Conservation (phyloP, 2,113 vertebrate species). For the Lophura nycthemera region DNA sequence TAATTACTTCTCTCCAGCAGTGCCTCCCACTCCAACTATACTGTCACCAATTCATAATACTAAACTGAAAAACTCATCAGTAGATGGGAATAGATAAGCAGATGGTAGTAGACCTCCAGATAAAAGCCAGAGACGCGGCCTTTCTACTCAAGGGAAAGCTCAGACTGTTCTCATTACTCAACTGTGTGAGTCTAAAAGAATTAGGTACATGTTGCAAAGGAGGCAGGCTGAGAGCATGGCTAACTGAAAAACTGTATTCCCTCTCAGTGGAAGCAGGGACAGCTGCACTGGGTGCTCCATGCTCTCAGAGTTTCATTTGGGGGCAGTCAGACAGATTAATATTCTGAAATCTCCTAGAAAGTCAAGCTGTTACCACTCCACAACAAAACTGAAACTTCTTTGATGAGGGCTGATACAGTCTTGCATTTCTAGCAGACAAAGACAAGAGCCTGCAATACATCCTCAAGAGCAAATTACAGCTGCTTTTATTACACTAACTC, state of each 20-base stretch:
- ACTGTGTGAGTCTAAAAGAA: background rate
- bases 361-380: background rate
- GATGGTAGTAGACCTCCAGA: constrained; percentile 24
- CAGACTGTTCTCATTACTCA: constrained; percentile 28
- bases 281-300: accelerated
- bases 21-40: background rate
- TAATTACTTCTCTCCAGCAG: background rate
- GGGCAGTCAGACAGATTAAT: background rate
- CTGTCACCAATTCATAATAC: background rate
- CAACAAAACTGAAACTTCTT: background rate
- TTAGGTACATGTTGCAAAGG: background rate
- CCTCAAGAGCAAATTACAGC: background rate
- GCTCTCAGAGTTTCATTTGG: accelerated
- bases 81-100: background rate
- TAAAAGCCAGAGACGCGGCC: constrained; percentile 17
- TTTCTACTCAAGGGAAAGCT: constrained; percentile 15
- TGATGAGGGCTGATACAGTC: background rate
- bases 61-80: background rate
- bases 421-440: background rate
- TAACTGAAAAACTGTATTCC: background rate
- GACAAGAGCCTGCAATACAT: background rate
- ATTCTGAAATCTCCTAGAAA: background rate
- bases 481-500: background rate
- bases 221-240: background rate
- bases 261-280: background rate